These are phyloP conservation scores for Apteryx owenii DNA, from an alignment of 2,113 vertebrate species.

Conservation along the genomic window DNA sequence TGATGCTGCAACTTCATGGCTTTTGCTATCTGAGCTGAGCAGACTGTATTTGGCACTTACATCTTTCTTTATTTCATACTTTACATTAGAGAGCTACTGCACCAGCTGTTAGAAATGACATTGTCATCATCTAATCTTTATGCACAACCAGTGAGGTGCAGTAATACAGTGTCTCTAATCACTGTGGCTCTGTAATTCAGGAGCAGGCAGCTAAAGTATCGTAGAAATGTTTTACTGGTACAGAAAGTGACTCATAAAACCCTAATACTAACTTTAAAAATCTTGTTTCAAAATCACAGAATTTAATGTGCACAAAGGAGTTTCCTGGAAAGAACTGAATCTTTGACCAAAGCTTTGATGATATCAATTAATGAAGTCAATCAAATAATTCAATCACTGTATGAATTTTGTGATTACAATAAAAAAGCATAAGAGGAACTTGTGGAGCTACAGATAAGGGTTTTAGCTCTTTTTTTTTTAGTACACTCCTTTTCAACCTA, in stretches of 20 bases:
- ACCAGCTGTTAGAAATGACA: neutral
- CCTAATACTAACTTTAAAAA: neutral
- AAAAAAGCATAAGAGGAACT: neutral
- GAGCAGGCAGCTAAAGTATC: neutral
- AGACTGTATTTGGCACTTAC: neutral
- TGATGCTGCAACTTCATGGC: neutral
- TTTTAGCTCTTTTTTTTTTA: neutral
- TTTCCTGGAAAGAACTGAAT: neutral
- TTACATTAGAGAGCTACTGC: neutral
- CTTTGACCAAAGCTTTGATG: neutral
- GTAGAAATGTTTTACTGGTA: neutral
- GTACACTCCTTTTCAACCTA: neutral
- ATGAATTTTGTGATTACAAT: neutral
- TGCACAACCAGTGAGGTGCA: neutral
- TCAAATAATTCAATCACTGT: neutral
- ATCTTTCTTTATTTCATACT: neutral
- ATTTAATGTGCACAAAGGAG: neutral
- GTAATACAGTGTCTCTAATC: neutral
- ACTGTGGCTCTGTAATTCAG: neutral
- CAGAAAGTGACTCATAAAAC: neutral
- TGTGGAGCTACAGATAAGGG: neutral
- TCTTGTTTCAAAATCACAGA: neutral
- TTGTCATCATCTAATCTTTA: neutral
- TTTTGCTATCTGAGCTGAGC: neutral
- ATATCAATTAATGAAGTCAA: neutral